Evolutionary conservation across 2,797 vertebrate species (phyloP).

Genomic region (Crotalus adamanteus): DNA sequence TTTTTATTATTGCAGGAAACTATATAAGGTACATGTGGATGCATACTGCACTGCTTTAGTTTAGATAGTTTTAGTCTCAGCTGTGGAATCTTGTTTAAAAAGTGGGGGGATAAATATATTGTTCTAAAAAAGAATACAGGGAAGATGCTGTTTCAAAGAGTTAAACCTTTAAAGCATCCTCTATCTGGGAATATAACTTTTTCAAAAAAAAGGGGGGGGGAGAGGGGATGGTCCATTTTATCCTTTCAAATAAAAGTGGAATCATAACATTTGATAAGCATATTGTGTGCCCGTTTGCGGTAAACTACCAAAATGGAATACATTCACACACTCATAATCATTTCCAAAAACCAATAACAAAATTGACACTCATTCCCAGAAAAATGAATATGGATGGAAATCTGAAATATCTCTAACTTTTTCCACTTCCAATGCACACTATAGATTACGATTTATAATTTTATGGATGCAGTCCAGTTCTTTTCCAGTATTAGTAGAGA

Average conservation of each 20-base stretch:
- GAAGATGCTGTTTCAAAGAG: not conserved
- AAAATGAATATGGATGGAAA: not conserved
- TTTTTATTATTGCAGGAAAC: not conserved
- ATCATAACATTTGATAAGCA: not conserved
- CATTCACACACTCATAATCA: not conserved
- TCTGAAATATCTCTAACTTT: not conserved
- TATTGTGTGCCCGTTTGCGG: not conserved
- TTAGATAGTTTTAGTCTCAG: not conserved
- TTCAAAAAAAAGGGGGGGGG: no score
- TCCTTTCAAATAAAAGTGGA: not conserved
- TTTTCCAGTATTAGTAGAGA: not conserved
- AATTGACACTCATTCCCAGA: not conserved
- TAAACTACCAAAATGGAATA: not conserved
- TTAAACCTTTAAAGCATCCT: not conserved
- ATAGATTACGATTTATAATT: not conserved
- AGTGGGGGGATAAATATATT: not conserved
- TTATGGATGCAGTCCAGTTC: not conserved
- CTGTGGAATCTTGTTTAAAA: not conserved
- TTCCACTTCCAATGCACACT: not conserved
- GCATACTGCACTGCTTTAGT: not conserved
- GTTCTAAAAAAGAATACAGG: not conserved
- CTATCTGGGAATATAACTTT: not conserved
- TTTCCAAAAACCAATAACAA: not conserved
- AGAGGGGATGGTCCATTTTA: not conserved
- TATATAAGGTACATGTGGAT: not conserved